Evolutionary conservation across 2,113 vertebrate genomes (phyloP).

Genomic region (Corvus hawaiiensis): DNA sequence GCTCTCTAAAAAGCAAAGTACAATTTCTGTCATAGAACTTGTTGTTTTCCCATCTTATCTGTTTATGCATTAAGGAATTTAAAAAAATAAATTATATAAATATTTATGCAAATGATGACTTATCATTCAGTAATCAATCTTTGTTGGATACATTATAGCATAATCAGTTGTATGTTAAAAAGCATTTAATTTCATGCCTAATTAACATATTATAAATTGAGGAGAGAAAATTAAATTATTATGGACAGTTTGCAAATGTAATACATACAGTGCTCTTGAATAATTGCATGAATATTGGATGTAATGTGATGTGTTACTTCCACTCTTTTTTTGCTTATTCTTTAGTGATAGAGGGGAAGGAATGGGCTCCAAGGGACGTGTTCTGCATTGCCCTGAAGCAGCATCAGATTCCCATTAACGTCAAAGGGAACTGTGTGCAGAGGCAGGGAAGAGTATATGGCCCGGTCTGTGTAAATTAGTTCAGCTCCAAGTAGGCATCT

Average conservation of each 20-base stretch:
- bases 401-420: slow-evolving; percentile 35
- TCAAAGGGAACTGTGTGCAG: neutral
- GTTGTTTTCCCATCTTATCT: neutral
- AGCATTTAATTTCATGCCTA: slow-evolving; percentile 68
- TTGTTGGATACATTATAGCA: slow-evolving; percentile 61
- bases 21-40: neutral
- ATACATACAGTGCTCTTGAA: slow-evolving; percentile 53
- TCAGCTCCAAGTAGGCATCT: slow-evolving; percentile 36
- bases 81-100: slow-evolving; percentile 16
- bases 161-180: slow-evolving; percentile 71
- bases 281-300: slow-evolving; percentile 67
- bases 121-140: slow-evolving; percentile 68
- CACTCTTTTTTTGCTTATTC: neutral
- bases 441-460: neutral
- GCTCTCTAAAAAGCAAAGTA: neutral
- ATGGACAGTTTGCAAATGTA: slow-evolving; percentile 71
- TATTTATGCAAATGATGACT: slow-evolving; percentile 61
- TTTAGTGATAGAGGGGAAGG: neutral
- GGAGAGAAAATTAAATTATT: slow-evolving; percentile 69
- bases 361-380: neutral
- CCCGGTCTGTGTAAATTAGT: slow-evolving; percentile 26
- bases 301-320: slow-evolving; percentile 41
- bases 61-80: slow-evolving; percentile 4
- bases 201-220: slow-evolving; percentile 69
- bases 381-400: slow-evolving; percentile 1